Percentiles rank a stretch among this genome's conserved stretches.
phyloP scores from a whole-genome alignment of 2,113 vertebrate genomes.

The Thryonomys swinderianus region DNA sequence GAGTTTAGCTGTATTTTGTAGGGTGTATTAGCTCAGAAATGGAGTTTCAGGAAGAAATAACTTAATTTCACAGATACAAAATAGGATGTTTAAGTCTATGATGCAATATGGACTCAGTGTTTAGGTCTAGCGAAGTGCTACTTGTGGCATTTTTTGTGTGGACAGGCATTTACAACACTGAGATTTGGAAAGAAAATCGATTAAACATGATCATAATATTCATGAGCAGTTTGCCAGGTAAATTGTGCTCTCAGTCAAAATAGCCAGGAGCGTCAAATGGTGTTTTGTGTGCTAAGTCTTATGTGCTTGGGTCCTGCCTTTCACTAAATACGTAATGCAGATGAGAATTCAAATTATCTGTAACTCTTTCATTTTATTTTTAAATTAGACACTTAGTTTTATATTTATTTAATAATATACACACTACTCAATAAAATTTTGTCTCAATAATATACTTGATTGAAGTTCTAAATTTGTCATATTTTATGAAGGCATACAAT shows the following conservation, averaged over 20 bases:
- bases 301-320: conserved; percentile 23
- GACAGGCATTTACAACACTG: conserved; percentile 42
- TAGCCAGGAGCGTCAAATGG: conserved; percentile 32
- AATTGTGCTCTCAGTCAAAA: conserved; percentile 43
- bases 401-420: conserved; percentile 65
- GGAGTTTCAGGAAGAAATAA: background rate
- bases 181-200: conserved; percentile 48
- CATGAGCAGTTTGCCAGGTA: conserved; percentile 46
- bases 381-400: conserved; percentile 16
- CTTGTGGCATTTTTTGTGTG: conserved; percentile 18
- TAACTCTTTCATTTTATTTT: conserved; percentile 67
- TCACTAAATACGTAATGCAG: conserved; percentile 72
- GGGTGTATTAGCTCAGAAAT: conserved; percentile 12
- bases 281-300: conserved; percentile 44
- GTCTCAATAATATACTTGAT: conserved; percentile 59
- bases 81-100: background rate
- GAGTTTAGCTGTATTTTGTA: conserved; percentile 24
- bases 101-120: background rate
- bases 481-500: conserved; percentile 16
- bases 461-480: conserved; percentile 68
- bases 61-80: conserved; percentile 49
- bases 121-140: background rate
- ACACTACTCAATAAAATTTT: conserved; percentile 40
- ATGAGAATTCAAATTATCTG: conserved; percentile 66
- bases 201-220: conserved; percentile 52